phyloP scores from a whole-genome alignment of 2,888 invertebrate species.

The Lutraria lutraria region DNA sequence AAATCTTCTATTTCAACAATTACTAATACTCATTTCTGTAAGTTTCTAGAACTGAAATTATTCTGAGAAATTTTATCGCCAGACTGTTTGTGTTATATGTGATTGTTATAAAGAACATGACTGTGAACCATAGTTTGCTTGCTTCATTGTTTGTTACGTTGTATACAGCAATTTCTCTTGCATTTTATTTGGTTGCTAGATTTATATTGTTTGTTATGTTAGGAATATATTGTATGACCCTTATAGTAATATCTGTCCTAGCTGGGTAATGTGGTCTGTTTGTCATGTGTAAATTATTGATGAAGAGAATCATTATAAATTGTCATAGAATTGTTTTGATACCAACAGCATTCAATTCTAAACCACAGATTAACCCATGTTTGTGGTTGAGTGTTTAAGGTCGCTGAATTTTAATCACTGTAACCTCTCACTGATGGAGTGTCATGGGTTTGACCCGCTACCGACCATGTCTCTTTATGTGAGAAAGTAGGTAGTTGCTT shows the following conservation, averaged over 20 bases:
- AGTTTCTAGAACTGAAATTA: neutral
- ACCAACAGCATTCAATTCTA: too few relatives aligned
- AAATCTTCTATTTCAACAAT: neutral
- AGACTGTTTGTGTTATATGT: too few relatives aligned
- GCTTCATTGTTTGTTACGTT: neutral
- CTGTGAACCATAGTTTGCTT: neutral
- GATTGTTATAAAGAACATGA: neutral
- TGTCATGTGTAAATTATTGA: too few relatives aligned
- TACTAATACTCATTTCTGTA: neutral
- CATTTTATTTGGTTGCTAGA: slow-evolving; percentile 11
- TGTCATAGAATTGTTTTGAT: too few relatives aligned
- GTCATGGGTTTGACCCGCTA: too few relatives aligned
- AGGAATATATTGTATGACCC: neutral
- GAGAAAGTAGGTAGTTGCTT: too few relatives aligned
- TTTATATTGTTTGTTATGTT: neutral
- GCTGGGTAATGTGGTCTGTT: neutral
- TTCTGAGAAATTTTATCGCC: neutral
- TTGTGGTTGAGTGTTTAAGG: too few relatives aligned
- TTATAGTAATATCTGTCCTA: neutral
- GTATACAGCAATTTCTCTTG: neutral
- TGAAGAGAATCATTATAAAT: too few relatives aligned
- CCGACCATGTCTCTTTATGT: too few relatives aligned
- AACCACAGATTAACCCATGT: too few relatives aligned
- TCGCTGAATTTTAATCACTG: too few relatives aligned
- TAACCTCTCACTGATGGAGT: too few relatives aligned